phyloP scores from a whole-genome alignment of 2,888 invertebrate genomes.

The Cryptosula pallasiana region DNA sequence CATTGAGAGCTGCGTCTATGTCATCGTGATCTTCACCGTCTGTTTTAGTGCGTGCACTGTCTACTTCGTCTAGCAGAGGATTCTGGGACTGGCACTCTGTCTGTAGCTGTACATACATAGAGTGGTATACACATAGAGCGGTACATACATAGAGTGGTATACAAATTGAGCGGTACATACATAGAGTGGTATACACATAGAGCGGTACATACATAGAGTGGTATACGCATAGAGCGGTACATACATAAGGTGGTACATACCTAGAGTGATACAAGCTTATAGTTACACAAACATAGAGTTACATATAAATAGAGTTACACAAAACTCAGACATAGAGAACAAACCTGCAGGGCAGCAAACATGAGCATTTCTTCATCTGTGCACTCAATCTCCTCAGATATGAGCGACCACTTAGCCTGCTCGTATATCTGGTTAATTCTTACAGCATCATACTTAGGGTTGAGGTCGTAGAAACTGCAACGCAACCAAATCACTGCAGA shows the following conservation, averaged over 20 bases:
- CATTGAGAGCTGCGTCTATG: conserved; percentile 87
- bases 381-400: conserved; percentile 95
- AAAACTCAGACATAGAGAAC: conserved; percentile 15
- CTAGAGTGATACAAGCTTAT: no score
- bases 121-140: no score
- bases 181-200: no score
- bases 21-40: conserved; percentile 86
- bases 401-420: conserved; percentile 94
- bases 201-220: no score
- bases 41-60: conserved; percentile 56
- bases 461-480: conserved; percentile 87
- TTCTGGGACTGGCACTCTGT: conserved; percentile 41
- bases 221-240: no score
- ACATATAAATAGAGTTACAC: no score
- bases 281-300: no score
- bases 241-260: no score
- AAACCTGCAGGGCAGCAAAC: conserved; percentile 91
- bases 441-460: conserved; percentile 87
- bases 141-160: no score
- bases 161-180: no score
- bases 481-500: no score
- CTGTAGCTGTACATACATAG: conserved; percentile 38
- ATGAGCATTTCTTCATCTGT: conserved; percentile 98
- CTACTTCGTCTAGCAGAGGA: conserved; percentile 47
- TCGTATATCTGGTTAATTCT: conserved; percentile 98